Percentiles rank a stretch among this genome's conserved stretches.
phyloP scores from a whole-genome alignment of 37 sponge, comb jelly and placozoan species.

The Axinella damicornis region DNA sequence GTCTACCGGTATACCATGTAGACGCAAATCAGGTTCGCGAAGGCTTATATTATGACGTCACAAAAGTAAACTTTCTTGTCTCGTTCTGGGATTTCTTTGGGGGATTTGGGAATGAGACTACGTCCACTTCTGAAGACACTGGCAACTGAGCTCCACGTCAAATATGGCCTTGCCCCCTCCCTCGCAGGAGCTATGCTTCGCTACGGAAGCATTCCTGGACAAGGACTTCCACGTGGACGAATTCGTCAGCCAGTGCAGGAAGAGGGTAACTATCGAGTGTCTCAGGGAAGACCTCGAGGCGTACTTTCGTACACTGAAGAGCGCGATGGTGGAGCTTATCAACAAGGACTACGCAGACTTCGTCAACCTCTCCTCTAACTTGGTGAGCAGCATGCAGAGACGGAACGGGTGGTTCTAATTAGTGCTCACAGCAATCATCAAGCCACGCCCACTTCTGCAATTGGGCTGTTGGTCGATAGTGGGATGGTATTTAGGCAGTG shows the following conservation, averaged over 20 bases:
- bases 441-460: slow-evolving; percentile 9
- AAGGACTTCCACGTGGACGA: slow-evolving; percentile 88
- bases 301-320: slow-evolving; percentile 89
- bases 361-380: slow-evolving; percentile 87
- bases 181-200: slow-evolving; percentile 70
- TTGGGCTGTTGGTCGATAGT: too few relatives aligned
- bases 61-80: too few relatives aligned
- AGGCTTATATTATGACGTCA: too few relatives aligned
- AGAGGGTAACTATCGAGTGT: slow-evolving; percentile 84
- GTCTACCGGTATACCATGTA: too few relatives aligned
- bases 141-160: too few relatives aligned
- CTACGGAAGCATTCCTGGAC: slow-evolving; percentile 64
- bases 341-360: slow-evolving; percentile 98
- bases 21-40: too few relatives aligned
- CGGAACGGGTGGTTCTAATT: neutral
- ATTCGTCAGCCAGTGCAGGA: slow-evolving; percentile 84
- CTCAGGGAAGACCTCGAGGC: slow-evolving; percentile 89
- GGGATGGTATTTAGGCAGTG: too few relatives aligned
- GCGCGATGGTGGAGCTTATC: slow-evolving; percentile 95
- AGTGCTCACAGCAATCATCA: neutral
- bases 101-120: too few relatives aligned
- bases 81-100: too few relatives aligned
- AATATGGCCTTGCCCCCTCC: slow-evolving; percentile 30
- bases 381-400: slow-evolving; percentile 57
- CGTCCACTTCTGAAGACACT: too few relatives aligned